Evolutionary conservation across 35 echinoderm and acorn worm species (phyloP).

Genomic region (Ophiothrix spiculata): DNA sequence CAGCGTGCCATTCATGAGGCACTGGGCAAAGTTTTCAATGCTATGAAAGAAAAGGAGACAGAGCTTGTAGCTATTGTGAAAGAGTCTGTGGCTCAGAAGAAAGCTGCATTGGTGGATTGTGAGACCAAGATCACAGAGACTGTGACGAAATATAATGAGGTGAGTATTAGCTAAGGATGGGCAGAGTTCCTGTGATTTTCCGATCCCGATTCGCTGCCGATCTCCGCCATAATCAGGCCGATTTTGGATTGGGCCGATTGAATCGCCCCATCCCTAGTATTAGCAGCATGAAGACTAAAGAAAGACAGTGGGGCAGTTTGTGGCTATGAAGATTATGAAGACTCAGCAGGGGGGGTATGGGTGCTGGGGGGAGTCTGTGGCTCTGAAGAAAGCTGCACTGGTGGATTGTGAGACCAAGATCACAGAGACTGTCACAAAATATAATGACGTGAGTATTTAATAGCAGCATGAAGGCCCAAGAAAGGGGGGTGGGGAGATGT

Average conservation of each 20-base stretch:
- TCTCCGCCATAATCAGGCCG: too few species aligned
- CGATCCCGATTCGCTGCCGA: too few species aligned
- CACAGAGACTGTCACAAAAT: neutral
- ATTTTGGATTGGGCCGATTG: too few species aligned
- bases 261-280: too few species aligned
- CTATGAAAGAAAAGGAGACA: slow-evolving; percentile 51
- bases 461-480: too few species aligned
- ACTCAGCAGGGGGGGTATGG: too few species aligned
- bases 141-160: slow-evolving; percentile 7
- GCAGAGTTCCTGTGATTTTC: too few species aligned
- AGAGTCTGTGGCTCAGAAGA: slow-evolving; percentile 1
- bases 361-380: neutral
- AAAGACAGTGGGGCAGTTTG: too few species aligned
- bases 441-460: slow-evolving; percentile 28
- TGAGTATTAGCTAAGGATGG: too few species aligned
- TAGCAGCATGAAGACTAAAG: too few species aligned
- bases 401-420: slow-evolving; percentile 21
- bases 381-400: neutral
- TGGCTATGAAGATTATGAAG: too few species aligned
- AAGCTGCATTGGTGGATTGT: neutral
- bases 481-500: too few species aligned
- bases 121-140: slow-evolving; percentile 19
- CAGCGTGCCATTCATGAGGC: slow-evolving; percentile 35
- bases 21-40: slow-evolving; percentile 23
- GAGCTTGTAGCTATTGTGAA: slow-evolving; percentile 25